Conservation (phyloP, 2,888 invertebrate genomes). For the Papilio demoleus region DNA sequence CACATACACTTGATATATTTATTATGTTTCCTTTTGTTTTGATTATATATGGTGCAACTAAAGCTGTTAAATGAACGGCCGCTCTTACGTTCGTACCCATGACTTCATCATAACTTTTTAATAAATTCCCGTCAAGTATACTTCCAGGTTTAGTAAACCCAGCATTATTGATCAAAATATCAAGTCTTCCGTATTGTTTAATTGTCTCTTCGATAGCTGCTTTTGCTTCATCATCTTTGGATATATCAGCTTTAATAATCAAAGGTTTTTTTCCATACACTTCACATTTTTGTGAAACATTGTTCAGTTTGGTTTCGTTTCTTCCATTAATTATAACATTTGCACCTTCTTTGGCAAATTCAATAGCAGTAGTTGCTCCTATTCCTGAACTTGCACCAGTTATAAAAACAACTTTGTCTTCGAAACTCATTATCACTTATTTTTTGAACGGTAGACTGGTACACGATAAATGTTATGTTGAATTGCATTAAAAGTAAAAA, state of each 20-base stretch:
- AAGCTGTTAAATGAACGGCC: conserved; percentile 49
- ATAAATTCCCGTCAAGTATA: conserved; percentile 41
- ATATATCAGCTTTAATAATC: conserved; percentile 50
- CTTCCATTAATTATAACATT: conserved; percentile 82
- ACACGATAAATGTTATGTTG: not conserved
- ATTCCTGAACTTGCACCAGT: conserved; percentile 88
- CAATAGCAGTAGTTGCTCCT: conserved; percentile 85
- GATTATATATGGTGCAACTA: conserved; percentile 52
- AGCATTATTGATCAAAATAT: conserved; percentile 49
- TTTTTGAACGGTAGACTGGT: not conserved
- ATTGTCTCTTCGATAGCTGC: conserved; percentile 44
- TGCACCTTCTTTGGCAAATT: conserved; percentile 74
- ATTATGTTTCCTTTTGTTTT: conserved; percentile 56
- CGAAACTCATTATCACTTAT: conserved; percentile 42
- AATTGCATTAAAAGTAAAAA: not conserved
- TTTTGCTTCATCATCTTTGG: conserved; percentile 39
- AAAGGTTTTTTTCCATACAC: conserved; percentile 46
- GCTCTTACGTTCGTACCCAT: conserved; percentile 54
- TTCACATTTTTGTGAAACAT: conserved; percentile 67
- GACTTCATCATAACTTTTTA: conserved; percentile 50
- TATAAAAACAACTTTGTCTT: conserved; percentile 76
- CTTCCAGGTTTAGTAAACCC: conserved; percentile 40
- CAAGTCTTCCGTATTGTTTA: conserved; percentile 43
- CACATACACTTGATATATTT: conserved; percentile 55
- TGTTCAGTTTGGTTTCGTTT: conserved; percentile 84